These are phyloP conservation scores for Torymus aiolomorphi DNA, from an alignment of 2,888 invertebrate species.

Conservation along the genomic window DNA sequence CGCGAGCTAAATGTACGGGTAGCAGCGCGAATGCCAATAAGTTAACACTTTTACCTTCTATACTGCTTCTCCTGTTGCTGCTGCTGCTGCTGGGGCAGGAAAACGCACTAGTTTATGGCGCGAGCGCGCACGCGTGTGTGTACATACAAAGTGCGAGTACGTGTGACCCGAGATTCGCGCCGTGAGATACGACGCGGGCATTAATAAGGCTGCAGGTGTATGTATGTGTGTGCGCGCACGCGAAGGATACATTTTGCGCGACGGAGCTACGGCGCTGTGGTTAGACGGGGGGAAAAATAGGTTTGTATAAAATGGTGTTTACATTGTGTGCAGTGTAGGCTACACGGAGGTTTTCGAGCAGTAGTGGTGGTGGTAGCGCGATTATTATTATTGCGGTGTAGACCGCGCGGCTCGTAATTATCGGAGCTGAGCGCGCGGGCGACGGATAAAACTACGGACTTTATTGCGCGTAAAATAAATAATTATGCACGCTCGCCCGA, in stretches of 20 bases:
- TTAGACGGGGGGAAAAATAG: no score
- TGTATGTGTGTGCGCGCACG: neutral
- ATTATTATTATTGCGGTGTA: no score
- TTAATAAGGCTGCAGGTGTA: conserved; percentile 54
- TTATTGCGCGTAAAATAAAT: conserved; percentile 36
- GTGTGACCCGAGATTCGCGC: conserved; percentile 44
- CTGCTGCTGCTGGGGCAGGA: neutral
- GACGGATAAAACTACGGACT: neutral
- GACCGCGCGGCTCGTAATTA: conserved; percentile 13
- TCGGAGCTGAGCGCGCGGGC: conserved; percentile 6
- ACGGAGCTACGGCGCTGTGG: no score
- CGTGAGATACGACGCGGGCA: conserved; percentile 40
- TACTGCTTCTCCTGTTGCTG: neutral
- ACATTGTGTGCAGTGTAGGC: no score
- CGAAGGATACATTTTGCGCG: conserved; percentile 32
- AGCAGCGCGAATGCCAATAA: conserved; percentile 39
- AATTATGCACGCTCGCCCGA: conserved; percentile 12
- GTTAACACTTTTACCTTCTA: conserved; percentile 46
- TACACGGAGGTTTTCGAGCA: no score
- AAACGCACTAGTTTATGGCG: conserved; percentile 39
- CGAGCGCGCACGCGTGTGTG: neutral
- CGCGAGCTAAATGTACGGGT: neutral
- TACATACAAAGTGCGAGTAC: no score
- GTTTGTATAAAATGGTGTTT: no score
- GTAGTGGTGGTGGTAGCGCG: no score